A percentile compares a stretch with the other conserved stretches of the same genome.
Conservation (phyloP, 2,113 vertebrate genomes). For the Xiphophorus couchianus region DNA sequence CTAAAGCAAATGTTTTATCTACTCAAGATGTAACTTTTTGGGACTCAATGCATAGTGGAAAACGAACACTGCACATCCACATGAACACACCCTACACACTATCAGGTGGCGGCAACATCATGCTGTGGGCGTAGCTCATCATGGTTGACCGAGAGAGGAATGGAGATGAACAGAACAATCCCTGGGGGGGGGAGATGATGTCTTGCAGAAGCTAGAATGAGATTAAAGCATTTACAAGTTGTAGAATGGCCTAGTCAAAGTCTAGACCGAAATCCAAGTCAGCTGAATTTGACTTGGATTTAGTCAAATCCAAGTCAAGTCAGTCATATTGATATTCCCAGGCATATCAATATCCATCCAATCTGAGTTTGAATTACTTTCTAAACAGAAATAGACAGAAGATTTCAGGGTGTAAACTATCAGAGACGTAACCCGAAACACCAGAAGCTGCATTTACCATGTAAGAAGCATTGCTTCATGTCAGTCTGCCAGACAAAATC, state of each 20-base stretch:
- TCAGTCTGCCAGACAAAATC: neutral
- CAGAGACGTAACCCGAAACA: neutral
- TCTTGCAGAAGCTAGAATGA: neutral
- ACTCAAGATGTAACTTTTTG: neutral
- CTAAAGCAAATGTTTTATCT: neutral
- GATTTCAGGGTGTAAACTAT: neutral
- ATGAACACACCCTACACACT: neutral
- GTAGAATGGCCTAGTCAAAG: neutral
- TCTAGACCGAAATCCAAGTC: neutral
- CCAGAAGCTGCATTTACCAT: neutral
- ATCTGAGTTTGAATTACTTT: neutral
- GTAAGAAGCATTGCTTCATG: neutral
- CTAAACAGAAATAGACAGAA: neutral
- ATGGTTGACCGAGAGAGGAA: neutral
- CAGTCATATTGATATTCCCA: too few species aligned
- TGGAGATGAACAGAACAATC: too few species aligned
- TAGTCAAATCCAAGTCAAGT: too few species aligned
- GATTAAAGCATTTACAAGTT: neutral
- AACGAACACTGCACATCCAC: neutral
- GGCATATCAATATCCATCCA: too few species aligned
- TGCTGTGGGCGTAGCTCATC: neutral
- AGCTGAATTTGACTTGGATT: too few species aligned
- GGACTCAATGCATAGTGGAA: neutral
- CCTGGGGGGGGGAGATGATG: neutral
- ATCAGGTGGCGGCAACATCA: too few species aligned